Evolutionary conservation across 1,140 invertebrate genomes (phyloP).

Genomic region (Drosophila kikkawai): DNA sequence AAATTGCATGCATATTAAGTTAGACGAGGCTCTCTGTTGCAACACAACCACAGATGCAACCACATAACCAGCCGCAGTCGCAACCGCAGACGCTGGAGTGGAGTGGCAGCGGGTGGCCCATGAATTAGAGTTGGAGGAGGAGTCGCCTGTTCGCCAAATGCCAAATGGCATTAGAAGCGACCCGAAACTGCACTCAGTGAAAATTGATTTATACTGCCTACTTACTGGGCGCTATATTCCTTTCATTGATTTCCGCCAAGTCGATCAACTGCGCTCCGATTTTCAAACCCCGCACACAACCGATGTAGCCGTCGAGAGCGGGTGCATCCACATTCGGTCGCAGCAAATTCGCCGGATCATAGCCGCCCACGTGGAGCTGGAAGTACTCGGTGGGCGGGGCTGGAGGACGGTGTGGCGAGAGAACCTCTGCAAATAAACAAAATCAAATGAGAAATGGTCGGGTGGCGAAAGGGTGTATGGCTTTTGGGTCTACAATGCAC

Average conservation of each 20-base stretch:
- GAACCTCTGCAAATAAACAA: constrained; percentile 89
- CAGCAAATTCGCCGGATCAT: constrained; percentile 90
- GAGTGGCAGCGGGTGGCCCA: constrained; percentile 7
- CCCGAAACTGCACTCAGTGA: constrained; percentile 69
- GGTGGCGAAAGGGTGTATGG: neutral
- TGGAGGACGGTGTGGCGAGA: constrained; percentile 93
- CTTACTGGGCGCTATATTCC: constrained; percentile 90
- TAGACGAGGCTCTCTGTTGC: constrained; percentile 28
- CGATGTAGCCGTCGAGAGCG: constrained; percentile 90
- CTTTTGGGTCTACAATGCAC: neutral
- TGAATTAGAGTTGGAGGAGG: constrained; percentile 31
- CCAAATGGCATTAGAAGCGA: constrained; percentile 63
- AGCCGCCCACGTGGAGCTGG: constrained; percentile 95
- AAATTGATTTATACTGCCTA: constrained; percentile 79
- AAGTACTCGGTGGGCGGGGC: constrained; percentile 94
- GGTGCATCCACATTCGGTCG: constrained; percentile 87
- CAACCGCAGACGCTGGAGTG: constrained; percentile 30
- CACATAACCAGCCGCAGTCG: constrained; percentile 26
- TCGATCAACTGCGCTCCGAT: constrained; percentile 92
- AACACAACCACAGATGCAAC: constrained; percentile 39
- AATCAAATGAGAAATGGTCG: constrained; percentile 64
- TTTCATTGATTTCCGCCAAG: constrained; percentile 89
- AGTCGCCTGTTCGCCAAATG: neutral
- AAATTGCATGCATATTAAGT: constrained; percentile 84
- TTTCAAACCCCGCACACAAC: constrained; percentile 95